Conservation (phyloP, 1,140 invertebrate species). For the Atopsyche davidsoni region DNA sequence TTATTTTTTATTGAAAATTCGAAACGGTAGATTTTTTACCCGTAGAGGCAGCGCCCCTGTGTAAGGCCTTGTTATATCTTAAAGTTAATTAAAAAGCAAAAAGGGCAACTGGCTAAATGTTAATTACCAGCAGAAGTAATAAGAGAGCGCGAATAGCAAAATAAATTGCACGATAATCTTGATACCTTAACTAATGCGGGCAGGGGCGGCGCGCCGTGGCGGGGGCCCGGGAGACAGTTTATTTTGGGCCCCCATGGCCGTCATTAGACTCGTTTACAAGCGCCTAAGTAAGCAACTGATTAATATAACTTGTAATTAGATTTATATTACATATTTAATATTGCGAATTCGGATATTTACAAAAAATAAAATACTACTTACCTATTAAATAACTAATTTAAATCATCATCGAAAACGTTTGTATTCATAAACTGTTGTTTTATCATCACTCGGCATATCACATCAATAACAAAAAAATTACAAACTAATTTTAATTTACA, state of each 20-base stretch:
- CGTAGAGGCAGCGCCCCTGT: background rate
- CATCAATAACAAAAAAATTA: no score
- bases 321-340: background rate
- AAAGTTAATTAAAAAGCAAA: slow-evolving; percentile 1
- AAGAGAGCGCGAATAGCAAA: slow-evolving; percentile 2
- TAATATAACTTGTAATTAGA: background rate
- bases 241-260: background rate
- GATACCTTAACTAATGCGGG: background rate
- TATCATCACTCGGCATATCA: no score
- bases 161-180: slow-evolving; percentile 10
- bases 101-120: background rate
- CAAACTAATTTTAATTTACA: no score
- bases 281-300: background rate
- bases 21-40: background rate
- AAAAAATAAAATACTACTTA: no score
- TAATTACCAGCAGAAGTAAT: background rate
- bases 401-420: no score
- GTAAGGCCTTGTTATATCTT: background rate
- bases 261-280: background rate
- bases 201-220: background rate
- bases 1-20: no score
- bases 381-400: no score
- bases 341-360: no score
- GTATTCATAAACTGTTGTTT: no score
- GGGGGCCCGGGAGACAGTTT: background rate